These are phyloP conservation scores for Erinaceus europaeus DNA, from an alignment of 2,113 vertebrate genomes.

Conservation along the genomic window DNA sequence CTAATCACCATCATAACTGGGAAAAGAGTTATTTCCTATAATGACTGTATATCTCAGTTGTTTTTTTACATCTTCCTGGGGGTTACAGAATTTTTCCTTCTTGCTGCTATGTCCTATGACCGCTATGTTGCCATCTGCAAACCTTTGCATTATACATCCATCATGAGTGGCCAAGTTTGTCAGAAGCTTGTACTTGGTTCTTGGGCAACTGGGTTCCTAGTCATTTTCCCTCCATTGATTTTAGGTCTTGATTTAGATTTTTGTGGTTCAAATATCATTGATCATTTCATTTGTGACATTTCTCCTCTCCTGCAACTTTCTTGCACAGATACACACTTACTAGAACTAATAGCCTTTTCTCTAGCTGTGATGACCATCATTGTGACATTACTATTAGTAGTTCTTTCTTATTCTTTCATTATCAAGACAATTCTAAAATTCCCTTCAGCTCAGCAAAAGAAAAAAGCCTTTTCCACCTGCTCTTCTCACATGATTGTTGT, in stretches of 20 bases:
- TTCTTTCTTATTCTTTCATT: conserved; percentile 39
- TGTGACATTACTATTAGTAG: conserved; percentile 10
- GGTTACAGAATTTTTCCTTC: conserved; percentile 50
- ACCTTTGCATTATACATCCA: conserved; percentile 32
- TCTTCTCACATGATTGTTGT: conserved; percentile 52
- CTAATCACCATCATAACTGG: background rate
- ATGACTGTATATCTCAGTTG: conserved; percentile 27
- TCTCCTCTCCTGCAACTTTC: conserved; percentile 48
- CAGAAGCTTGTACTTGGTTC: conserved; percentile 23
- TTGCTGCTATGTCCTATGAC: conserved; percentile 45
- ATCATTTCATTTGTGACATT: conserved; percentile 63
- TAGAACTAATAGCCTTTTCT: conserved; percentile 23
- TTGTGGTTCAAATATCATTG: conserved; percentile 50
- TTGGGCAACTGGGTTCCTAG: conserved; percentile 37
- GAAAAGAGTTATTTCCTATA: background rate
- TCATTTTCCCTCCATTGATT: background rate
- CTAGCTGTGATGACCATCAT: background rate
- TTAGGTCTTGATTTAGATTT: conserved; percentile 16
- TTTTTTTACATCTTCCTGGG: conserved; percentile 37
- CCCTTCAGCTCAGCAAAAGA: conserved; percentile 42
- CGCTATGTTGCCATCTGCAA: conserved; percentile 49
- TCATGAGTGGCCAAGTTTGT: conserved; percentile 14
- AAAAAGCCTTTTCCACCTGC: conserved; percentile 48
- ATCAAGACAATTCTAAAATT: conserved; percentile 38
- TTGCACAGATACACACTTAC: conserved; percentile 52